A percentile compares a stretch with the other conserved stretches of the same genome.
These are phyloP conservation scores for Hyperopisus bebe DNA, from an alignment of 2,113 vertebrate genomes.

Conservation along the genomic window DNA sequence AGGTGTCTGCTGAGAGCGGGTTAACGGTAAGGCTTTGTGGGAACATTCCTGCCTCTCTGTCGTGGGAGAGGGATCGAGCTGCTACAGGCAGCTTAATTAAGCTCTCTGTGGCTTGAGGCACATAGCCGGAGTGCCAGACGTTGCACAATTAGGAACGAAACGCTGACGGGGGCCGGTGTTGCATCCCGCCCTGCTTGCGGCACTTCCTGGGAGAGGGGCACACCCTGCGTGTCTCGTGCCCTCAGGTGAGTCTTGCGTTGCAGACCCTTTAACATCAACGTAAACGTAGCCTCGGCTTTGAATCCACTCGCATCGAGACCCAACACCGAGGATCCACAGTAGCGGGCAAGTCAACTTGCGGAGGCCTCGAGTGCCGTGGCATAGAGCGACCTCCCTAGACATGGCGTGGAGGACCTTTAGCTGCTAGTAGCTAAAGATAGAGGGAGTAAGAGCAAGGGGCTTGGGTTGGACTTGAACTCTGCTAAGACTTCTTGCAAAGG, in stretches of 20 bases:
- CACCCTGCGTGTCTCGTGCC: background rate
- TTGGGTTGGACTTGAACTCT: background rate
- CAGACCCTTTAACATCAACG: background rate
- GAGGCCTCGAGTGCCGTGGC: background rate
- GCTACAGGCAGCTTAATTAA: constrained; percentile 13
- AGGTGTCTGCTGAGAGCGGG: background rate
- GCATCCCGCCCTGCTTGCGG: background rate
- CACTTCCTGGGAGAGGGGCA: background rate
- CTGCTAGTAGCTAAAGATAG: background rate
- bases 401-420: background rate
- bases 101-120: background rate
- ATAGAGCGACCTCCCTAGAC: background rate
- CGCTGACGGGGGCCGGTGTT: background rate
- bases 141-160: constrained; percentile 30
- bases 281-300: background rate
- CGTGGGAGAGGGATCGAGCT: background rate
- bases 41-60: background rate
- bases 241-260: background rate
- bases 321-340: background rate
- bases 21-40: background rate
- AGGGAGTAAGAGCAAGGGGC: background rate
- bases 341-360: background rate
- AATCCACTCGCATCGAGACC: background rate
- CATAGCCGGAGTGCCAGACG: constrained; percentile 16
- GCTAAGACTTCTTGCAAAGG: background rate